Conservation (phyloP, 2,888 invertebrate species). For the Liopterus haemorrhoidalis region DNA sequence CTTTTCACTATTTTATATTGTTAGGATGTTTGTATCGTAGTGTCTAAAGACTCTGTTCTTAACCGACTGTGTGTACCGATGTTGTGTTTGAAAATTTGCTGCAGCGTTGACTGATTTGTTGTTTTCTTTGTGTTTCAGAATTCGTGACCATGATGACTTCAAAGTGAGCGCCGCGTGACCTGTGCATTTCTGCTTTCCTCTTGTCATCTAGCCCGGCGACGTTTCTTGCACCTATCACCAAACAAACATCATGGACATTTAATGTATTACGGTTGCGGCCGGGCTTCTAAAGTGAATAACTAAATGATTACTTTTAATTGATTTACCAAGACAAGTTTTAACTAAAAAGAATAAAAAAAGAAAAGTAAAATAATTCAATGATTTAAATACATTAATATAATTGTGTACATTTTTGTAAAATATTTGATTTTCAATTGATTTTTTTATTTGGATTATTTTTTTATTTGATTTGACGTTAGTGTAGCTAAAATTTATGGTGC, state of each 20-base stretch:
- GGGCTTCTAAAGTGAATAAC: conserved; percentile 45
- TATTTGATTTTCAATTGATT: conserved; percentile 36
- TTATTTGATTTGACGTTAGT: conserved; percentile 28
- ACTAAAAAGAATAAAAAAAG: conserved; percentile 21
- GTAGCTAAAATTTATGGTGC: conserved; percentile 35
- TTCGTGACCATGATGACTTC: conserved; percentile 99
- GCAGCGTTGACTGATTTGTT: too few species aligned
- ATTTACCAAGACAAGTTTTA: conserved; percentile 28
- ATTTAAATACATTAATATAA: conserved; percentile 39
- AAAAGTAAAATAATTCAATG: conserved; percentile 19
- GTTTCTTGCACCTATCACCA: conserved; percentile 23
- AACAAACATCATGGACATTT: conserved; percentile 18
- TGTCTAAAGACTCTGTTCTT: too few species aligned
- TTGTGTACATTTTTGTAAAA: conserved; percentile 50
- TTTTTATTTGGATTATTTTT: conserved; percentile 11
- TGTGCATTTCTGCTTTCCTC: conserved; percentile 49
- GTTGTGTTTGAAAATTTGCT: too few species aligned
- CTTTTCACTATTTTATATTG: conserved; percentile 6
- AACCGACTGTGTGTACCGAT: too few species aligned
- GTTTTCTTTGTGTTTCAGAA: conserved; percentile 63
- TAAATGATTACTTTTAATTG: conserved; percentile 28
- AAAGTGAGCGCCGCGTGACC: conserved; percentile 81
- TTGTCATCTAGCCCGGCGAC: conserved; percentile 46
- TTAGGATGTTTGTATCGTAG: too few species aligned
- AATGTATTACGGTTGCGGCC: conserved; percentile 39